phyloP scores from a whole-genome alignment of 2,113 vertebrate genomes.

The Ageneiosus marmoratus region DNA sequence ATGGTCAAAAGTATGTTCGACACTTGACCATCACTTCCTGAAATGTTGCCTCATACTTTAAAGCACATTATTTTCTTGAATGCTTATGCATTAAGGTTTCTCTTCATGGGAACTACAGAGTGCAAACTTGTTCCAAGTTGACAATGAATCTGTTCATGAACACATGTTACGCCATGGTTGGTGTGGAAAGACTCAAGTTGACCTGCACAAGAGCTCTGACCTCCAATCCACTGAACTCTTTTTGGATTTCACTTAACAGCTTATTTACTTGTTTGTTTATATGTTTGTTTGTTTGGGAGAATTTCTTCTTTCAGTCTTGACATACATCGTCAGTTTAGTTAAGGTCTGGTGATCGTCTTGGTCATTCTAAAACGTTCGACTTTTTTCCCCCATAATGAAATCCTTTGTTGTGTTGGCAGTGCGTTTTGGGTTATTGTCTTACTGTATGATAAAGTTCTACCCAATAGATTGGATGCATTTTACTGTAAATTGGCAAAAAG shows the following conservation, averaged over 20 bases:
- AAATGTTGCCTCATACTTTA: background rate
- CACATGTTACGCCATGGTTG: background rate
- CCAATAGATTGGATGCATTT: background rate
- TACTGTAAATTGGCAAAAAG: background rate
- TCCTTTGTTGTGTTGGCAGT: background rate
- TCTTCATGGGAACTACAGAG: background rate
- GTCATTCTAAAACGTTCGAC: background rate
- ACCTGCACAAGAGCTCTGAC: too few species aligned
- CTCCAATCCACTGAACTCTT: too few species aligned
- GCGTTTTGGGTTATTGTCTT: background rate
- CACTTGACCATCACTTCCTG: background rate
- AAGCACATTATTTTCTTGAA: background rate
- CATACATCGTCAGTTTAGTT: too few species aligned
- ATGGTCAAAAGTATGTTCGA: background rate
- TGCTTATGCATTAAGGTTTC: background rate
- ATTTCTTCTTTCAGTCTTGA: too few species aligned
- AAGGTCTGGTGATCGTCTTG: too few species aligned
- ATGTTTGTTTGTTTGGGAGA: too few species aligned
- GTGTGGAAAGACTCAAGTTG: background rate
- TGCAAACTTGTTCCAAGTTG: too few species aligned
- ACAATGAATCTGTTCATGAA: background rate
- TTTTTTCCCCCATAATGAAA: background rate
- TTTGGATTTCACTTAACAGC: too few species aligned
- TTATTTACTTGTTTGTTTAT: too few species aligned
- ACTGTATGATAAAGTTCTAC: background rate